phyloP scores from a whole-genome alignment of 2,888 invertebrate species.

The Patella ulyssiponensis region DNA sequence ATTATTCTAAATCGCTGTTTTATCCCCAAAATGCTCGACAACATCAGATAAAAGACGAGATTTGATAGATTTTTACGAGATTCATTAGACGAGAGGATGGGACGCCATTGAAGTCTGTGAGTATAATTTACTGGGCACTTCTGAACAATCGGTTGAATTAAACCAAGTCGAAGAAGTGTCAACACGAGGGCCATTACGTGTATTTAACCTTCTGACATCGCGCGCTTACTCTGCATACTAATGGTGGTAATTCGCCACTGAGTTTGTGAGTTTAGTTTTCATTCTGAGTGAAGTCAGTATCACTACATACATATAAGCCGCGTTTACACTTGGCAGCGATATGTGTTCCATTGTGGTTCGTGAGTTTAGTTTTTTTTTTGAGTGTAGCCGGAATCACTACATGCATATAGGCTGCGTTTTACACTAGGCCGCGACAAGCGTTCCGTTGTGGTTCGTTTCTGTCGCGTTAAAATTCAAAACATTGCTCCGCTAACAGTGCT shows the following conservation, averaged over 20 bases:
- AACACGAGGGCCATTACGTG: not conserved
- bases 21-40: not conserved
- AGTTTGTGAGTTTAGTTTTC: not conserved
- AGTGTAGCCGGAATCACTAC: too few relatives aligned
- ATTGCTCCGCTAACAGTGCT: too few relatives aligned
- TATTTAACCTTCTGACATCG: not conserved
- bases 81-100: not conserved
- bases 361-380: too few relatives aligned
- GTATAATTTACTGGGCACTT: not conserved
- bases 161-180: not conserved
- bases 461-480: too few relatives aligned
- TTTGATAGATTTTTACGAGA: not conserved
- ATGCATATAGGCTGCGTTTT: too few relatives aligned
- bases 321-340: too few relatives aligned
- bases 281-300: too few relatives aligned
- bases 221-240: not conserved
- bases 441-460: too few relatives aligned
- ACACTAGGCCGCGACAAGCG: too few relatives aligned
- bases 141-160: conserved; percentile 4
- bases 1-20: not conserved
- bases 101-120: not conserved
- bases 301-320: too few relatives aligned
- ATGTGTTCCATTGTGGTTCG: too few relatives aligned
- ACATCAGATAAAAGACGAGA: not conserved
- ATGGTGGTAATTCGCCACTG: not conserved